phyloP scores from a whole-genome alignment of 2,113 vertebrate species.

The Rhinichthys klamathensis region DNA sequence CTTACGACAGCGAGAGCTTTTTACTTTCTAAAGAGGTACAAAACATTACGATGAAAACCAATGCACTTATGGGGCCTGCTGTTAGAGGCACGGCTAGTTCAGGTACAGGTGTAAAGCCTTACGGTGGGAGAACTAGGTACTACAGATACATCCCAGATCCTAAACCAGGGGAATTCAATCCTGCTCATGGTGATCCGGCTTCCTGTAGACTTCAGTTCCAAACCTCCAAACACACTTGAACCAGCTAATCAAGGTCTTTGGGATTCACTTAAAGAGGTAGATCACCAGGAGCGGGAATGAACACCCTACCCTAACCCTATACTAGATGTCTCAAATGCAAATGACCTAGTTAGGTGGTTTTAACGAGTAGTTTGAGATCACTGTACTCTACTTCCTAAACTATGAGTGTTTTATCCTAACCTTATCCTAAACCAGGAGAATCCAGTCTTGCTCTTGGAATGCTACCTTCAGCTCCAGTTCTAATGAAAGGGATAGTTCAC shows the following conservation, averaged over 20 bases:
- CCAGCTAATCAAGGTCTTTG: background rate
- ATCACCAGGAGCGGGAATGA: background rate
- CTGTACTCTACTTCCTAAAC: background rate
- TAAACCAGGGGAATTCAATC: background rate
- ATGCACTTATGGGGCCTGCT: conserved; percentile 77
- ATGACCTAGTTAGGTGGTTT: background rate
- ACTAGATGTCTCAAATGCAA: background rate
- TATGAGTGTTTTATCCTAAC: background rate
- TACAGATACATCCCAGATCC: background rate
- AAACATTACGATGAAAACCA: conserved; percentile 65
- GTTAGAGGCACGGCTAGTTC: conserved; percentile 5
- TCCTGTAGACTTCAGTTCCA: background rate
- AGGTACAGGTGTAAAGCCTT: conserved; percentile 12
- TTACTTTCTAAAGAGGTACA: conserved; percentile 66
- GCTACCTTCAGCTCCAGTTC: too few relatives aligned
- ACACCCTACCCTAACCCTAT: background rate
- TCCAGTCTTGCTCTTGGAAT: background rate
- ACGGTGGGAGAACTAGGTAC: background rate
- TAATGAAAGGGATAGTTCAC: too few relatives aligned
- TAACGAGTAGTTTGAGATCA: background rate
- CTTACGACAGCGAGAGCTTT: conserved; percentile 66
- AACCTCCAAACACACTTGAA: background rate
- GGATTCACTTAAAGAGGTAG: background rate
- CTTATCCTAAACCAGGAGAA: background rate
- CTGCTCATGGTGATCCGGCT: background rate